Conservation (phyloP, 1,140 invertebrate species). For the Neuroterus valhalla region DNA sequence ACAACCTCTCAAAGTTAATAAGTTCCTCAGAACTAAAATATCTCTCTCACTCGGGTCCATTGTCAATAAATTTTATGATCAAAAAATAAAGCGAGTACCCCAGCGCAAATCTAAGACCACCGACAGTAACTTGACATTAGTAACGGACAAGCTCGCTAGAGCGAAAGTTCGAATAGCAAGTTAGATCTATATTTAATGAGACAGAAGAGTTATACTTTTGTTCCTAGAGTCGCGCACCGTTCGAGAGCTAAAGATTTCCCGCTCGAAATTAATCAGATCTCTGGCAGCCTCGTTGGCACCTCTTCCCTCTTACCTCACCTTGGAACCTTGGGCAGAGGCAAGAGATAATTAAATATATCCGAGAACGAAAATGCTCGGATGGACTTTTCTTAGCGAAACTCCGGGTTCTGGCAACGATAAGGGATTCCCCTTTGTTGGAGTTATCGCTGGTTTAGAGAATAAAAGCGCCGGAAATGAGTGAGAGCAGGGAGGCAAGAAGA, state of each 20-base stretch:
- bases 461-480: slow-evolving; percentile 37
- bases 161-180: slow-evolving; percentile 63
- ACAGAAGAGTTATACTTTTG: slow-evolving; percentile 66
- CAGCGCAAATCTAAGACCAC: neutral
- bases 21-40: neutral
- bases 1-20: neutral
- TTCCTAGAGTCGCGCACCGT: slow-evolving; percentile 55
- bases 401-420: slow-evolving; percentile 50
- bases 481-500: slow-evolving; percentile 44
- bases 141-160: slow-evolving; percentile 51
- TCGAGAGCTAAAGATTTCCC: slow-evolving; percentile 58
- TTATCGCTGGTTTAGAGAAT: slow-evolving; percentile 1
- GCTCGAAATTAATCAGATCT: slow-evolving; percentile 57
- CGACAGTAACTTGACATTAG: slow-evolving; percentile 35
- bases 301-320: slow-evolving; percentile 31
- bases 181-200: slow-evolving; percentile 69
- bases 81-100: slow-evolving; percentile 31
- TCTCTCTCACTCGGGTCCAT: slow-evolving; percentile 6
- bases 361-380: slow-evolving; percentile 63
- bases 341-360: slow-evolving; percentile 70
- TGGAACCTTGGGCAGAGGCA: slow-evolving; percentile 42
- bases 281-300: slow-evolving; percentile 21
- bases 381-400: slow-evolving; percentile 59
- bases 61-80: slow-evolving; percentile 31
- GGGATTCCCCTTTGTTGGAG: slow-evolving; percentile 52